phyloP scores from a whole-genome alignment of 2,888 invertebrate genomes.

The Drosophila anceps region DNA sequence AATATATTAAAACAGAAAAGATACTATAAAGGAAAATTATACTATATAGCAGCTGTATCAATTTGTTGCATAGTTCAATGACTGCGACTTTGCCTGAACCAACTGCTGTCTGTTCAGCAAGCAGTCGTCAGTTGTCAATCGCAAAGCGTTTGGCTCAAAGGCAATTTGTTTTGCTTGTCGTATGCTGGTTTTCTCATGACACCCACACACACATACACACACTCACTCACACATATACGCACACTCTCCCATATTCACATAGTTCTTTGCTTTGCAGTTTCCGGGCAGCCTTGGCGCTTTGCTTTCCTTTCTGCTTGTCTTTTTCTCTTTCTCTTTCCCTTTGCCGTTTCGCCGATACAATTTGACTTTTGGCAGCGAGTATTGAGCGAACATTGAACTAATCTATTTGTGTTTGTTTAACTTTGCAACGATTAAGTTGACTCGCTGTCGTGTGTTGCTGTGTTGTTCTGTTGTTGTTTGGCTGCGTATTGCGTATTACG shows the following conservation, averaged over 20 bases:
- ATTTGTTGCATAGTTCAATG: not conserved
- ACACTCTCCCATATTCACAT: slow-evolving; percentile 2
- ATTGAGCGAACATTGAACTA: slow-evolving; percentile 72
- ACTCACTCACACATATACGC: not conserved
- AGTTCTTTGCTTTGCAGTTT: slow-evolving; percentile 7
- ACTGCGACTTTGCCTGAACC: not conserved
- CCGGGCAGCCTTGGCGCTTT: slow-evolving; percentile 15
- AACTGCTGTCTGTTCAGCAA: not conserved
- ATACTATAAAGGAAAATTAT: not conserved
- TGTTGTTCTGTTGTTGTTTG: slow-evolving; percentile 8
- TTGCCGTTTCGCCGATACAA: slow-evolving; percentile 66
- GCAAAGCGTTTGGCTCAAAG: slow-evolving; percentile 45
- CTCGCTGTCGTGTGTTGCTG: slow-evolving; percentile 31
- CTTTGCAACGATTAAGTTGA: slow-evolving; percentile 77
- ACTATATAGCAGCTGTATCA: not conserved
- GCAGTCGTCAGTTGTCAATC: slow-evolving; percentile 42
- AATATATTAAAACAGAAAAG: not conserved
- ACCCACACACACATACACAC: slow-evolving; percentile 6
- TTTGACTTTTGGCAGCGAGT: slow-evolving; percentile 72
- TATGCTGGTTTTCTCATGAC: slow-evolving; percentile 17
- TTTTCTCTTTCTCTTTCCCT: not conserved
- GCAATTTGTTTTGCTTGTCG: slow-evolving; percentile 65
- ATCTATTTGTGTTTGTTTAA: slow-evolving; percentile 81
- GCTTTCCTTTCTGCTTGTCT: slow-evolving; percentile 17
- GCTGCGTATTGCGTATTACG: slow-evolving; percentile 38